Evolutionary conservation across 2,113 vertebrate genomes (phyloP), one percentile per base, ranked within the genome.

Genomic region (Lichenostomus cassidix): DNA sequence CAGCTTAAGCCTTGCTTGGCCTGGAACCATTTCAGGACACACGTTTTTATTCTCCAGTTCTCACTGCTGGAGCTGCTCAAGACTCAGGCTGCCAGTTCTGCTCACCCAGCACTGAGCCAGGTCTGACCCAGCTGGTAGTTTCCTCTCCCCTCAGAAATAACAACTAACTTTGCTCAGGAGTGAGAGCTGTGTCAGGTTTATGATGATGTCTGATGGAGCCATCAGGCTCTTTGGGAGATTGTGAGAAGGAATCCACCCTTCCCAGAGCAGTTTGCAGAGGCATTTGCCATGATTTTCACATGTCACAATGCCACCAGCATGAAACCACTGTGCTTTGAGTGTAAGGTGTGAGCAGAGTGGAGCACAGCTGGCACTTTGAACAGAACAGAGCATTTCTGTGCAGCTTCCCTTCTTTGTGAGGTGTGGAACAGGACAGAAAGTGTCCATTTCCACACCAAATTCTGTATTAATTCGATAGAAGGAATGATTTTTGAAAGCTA

Each of bases 41-140:
- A 5, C 49, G 70, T 83, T 95, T 96, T 92, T 91, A 62, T 95
- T 92, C 60, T 87, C 74, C 60, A 65, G 89, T 75, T 87, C 81
- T 75, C 2, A 0, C 62, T 91, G 82, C 87, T 95, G 91, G 84
- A 91, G 53, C 42, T 76, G 49, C 56, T 79, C n/a, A 58, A 25
- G 53, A 37, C 25, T 65, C 77, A 81, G 39, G n/a, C 47, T 96
- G 74, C 87, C 87, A 91, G 39, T 65, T 86, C 83, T 92, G n/a
- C 46, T 89, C 84, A 62, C 81, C 91, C 58, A 78, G 60, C 52
- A 29, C 62, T 19, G 29, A 80, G 70, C 47, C 82, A 87, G 73
- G 84, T n/a, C 63, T 94, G 67, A 85, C 46, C 53, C 78, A 73
- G 23, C 47, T 80, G 74, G 78, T 50, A 35, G 49, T 69, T 89